Evolutionary conservation across 1,140 invertebrate genomes (phyloP), one percentile per base, ranked within the genome.

Genomic region (Drosophila pseudoobscura): DNA sequence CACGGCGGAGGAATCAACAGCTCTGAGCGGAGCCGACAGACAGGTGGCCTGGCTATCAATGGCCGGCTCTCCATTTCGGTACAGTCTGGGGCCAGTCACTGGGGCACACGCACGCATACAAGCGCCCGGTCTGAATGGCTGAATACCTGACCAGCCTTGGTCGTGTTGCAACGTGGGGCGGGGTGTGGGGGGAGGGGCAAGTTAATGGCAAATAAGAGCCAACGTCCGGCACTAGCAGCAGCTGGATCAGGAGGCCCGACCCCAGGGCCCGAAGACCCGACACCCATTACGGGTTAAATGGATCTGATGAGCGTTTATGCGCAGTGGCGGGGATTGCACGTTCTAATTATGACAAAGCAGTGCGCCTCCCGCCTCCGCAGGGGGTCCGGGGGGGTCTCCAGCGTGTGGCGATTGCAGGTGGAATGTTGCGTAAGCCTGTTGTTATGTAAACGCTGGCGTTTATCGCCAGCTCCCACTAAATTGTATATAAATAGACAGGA

Each of bases 251-350:
- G 35, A 62, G 35, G 46, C 45, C 58, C 79, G 65, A 58, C 35
- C 35, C 35, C 35, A 68, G 63, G 56, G 72, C 72, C 52, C 55
- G 57, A 64, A 55, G 52, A 51, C 54, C 58, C 73, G 71, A 75
- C 75, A 78, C 54, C 69, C 72, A 72, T 75, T 75, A 75, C 41
- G 43, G 72, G 72, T 78, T 82, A 87, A 87, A 85, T 87, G 83
- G 82, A 87, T 82, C 82, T 82, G 82, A 87, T 88, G 82, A 87
- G 82, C 83, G 83, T 82, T 87, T 78, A 74, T 84, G 72, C 64
- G 68, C 61, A 63, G 64, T 58, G 61, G 73, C 45, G 35, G 71
- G 55, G 56, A 50, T 66, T 53, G 64, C 71, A 65, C 65, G 52
- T 76, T 84, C 76, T 84, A 84, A 84, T 84, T 75, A 75, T 75